Percentiles rank a stretch among this genome's conserved stretches.
Conservation (phyloP, 1,140 invertebrate genomes). For the Drosophila triauraria region DNA sequence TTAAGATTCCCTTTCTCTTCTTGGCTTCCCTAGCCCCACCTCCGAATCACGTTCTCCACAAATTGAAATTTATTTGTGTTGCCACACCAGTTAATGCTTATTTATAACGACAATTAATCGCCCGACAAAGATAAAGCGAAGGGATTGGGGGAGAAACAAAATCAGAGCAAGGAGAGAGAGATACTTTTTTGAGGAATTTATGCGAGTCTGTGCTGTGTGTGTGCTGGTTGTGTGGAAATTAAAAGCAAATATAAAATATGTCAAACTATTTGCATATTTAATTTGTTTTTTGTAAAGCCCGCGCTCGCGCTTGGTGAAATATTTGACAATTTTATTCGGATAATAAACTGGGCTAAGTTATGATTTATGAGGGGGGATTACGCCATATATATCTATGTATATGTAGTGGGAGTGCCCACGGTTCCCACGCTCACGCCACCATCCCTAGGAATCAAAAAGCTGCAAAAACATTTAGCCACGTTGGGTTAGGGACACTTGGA, state of each 20-base stretch:
- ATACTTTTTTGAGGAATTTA: constrained; percentile 18
- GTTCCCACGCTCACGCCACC: constrained; percentile 43
- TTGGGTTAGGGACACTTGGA: constrained; percentile 45
- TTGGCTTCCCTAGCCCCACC: background rate
- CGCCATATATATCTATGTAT: constrained; percentile 5
- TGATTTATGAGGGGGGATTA: constrained; percentile 39
- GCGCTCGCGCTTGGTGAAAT: constrained; percentile 9
- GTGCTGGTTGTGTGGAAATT: constrained; percentile 22
- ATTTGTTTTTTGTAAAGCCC: constrained; percentile 21
- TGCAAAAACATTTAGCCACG: constrained; percentile 65
- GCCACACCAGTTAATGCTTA: constrained; percentile 52
- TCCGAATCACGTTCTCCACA: constrained; percentile 34
- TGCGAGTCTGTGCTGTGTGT: background rate
- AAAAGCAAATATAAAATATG: constrained; percentile 50
- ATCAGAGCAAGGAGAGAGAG: constrained; percentile 14
- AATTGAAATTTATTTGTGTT: constrained; percentile 60
- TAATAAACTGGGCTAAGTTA: constrained; percentile 45
- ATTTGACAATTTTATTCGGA: constrained; percentile 38
- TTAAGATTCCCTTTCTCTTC: constrained; percentile 23
- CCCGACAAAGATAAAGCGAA: constrained; percentile 26
- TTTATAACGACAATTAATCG: constrained; percentile 57
- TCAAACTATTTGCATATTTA: constrained; percentile 42
- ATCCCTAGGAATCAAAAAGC: constrained; percentile 54
- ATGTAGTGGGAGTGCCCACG: constrained; percentile 11
- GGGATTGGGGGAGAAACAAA: constrained; percentile 16